Evolutionary conservation across 1,140 invertebrate genomes (phyloP).

Genomic region (Formica selysi): DNA sequence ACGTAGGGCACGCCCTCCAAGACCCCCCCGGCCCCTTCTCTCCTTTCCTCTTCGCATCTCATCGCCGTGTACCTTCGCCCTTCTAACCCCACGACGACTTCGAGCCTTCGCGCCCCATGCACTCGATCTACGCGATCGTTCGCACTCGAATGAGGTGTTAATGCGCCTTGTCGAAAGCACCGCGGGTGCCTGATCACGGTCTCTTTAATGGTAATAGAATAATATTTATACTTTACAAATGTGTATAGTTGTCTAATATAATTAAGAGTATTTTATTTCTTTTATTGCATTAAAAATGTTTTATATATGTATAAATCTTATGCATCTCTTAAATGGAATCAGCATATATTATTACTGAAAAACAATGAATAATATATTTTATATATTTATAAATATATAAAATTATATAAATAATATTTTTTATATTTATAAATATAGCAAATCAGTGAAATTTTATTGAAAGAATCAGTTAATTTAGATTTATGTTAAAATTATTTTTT

Average conservation of each 20-base stretch:
- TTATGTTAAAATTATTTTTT: background rate
- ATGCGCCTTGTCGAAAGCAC: constrained; percentile 41
- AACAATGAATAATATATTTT: too few relatives aligned
- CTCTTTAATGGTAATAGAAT: constrained; percentile 12
- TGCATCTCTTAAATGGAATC: too few relatives aligned
- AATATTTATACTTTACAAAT: constrained; percentile 1
- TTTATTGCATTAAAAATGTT: background rate
- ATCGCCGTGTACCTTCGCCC: background rate
- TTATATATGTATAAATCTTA: background rate
- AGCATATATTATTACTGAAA: too few relatives aligned
- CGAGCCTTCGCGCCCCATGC: constrained; percentile 48
- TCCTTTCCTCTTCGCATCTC: constrained; percentile 7
- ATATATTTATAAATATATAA: too few relatives aligned
- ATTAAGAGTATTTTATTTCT: background rate
- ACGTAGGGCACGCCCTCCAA: constrained; percentile 77
- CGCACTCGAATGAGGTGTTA: constrained; percentile 55
- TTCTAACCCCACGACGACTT: constrained; percentile 60
- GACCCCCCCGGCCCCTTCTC: constrained; percentile 60
- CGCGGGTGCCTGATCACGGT: constrained; percentile 32
- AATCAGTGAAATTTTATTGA: too few relatives aligned
- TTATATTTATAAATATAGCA: too few relatives aligned
- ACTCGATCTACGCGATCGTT: constrained; percentile 54
- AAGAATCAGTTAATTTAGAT: background rate
- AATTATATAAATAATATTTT: too few relatives aligned
- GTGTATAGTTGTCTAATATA: background rate